Evolutionary conservation across 2,113 vertebrate genomes (phyloP).

Genomic region (Protobothrops mucrosquamatus): DNA sequence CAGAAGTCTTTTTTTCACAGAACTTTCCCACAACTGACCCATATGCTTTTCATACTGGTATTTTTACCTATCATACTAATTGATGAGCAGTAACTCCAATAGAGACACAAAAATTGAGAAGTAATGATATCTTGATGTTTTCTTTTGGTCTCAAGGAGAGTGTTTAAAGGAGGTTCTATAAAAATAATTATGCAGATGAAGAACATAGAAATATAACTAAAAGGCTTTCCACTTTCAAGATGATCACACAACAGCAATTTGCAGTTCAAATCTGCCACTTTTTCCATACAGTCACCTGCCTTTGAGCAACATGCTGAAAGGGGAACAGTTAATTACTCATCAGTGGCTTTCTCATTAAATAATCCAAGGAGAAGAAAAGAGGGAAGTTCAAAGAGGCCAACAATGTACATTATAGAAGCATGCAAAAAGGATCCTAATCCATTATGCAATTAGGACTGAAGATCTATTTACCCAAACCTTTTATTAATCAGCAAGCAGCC

Average conservation of each 20-base stretch:
- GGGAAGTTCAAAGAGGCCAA: background rate
- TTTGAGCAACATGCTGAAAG: background rate
- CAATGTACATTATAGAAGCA: background rate
- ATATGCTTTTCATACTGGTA: background rate
- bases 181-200: background rate
- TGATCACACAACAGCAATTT: background rate
- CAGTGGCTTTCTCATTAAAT: background rate
- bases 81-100: background rate
- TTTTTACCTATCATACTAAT: background rate
- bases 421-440: background rate
- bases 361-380: too few species aligned
- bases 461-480: background rate
- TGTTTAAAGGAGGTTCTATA: background rate
- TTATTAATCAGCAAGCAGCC: background rate
- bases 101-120: background rate
- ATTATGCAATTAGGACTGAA: background rate
- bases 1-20: background rate
- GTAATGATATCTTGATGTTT: background rate
- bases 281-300: background rate
- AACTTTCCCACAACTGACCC: background rate
- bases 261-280: too few species aligned
- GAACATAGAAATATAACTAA: background rate
- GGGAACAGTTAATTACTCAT: background rate
- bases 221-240: background rate
- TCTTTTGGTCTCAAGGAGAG: background rate